Base-by-base conservation (phyloP, 2,888 invertebrate genomes). In the Cryptus armator region DNA sequence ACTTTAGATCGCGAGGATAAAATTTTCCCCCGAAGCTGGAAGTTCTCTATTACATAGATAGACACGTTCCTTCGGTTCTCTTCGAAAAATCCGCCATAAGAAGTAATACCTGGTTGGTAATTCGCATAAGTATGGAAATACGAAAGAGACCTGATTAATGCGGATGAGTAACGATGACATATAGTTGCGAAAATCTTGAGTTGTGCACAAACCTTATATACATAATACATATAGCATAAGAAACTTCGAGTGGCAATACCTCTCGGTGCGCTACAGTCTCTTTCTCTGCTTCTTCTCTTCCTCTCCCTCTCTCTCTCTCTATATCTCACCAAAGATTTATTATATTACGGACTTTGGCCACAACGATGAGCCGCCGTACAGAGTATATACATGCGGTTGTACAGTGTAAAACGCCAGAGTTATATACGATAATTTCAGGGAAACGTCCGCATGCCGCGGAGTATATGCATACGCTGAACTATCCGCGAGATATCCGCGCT, bases 151-250 rank as follows among this genome's bases (percentile, higher is more conserved):
- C 66, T 80, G 75, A 87, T 88, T 88, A 87, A 88, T 86, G 64
- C 37, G 84, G 83, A 88, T 86, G 90, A 89, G 86, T 86, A 87
- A 89, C 70, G 76, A 76, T 66, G 81, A 81, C 90, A 86, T 81
- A 81, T 84, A 80, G 82, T 87, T 89, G 89, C 86, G 87, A 88
- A 89, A 90, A 88, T 68, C 68, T 72, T 66, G 78, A 71, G 79
- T 66, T 76, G 48, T 64, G 44, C 43, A 67, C 43, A 67, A 62
- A 12, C 14, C 29, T 24, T 29, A 32, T 62, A 32, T 29, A 32
- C 29, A n/a, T 62, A 32, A 56, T 32, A 62, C 32, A 62, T 62
- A 62, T 62, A n/a, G 29, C 19, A 44, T 64, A 64, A 32, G 62
- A 46, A 48, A 75, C 32, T 43, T 48, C 44, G 59, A 44, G 59